Percentiles rank a stretch among this genome's conserved stretches.
These are phyloP conservation scores for Molanna angustata DNA, from an alignment of 2,888 invertebrate genomes.

Conservation along the genomic window DNA sequence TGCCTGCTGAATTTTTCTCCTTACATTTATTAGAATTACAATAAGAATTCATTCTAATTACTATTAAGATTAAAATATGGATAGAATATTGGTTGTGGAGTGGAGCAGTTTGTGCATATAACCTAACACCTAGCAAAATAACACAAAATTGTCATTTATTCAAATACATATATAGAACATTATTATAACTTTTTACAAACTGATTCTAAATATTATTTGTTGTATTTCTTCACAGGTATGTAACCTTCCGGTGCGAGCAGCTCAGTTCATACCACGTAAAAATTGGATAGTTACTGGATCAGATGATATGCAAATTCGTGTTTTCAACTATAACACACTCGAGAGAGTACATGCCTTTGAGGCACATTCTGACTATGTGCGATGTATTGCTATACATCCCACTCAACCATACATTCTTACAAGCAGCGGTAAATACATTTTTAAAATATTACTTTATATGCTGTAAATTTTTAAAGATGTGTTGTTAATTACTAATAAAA, in stretches of 20 bases:
- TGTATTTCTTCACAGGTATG: conserved; percentile 84
- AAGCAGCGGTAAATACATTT: conserved; percentile 82
- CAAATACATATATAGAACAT: no score
- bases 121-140: no score
- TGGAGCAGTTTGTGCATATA: no score
- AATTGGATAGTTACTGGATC: conserved; percentile 99
- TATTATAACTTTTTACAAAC: neutral
- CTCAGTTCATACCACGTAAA: conserved; percentile 94
- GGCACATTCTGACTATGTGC: conserved; percentile 97
- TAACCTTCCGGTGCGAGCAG: conserved; percentile 93
- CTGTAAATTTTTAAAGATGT: no score
- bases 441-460: no score
- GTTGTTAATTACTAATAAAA: no score
- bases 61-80: no score
- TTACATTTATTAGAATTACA: no score
- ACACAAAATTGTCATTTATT: no score
- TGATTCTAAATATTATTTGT: neutral
- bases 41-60: no score
- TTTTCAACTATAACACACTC: conserved; percentile 98
- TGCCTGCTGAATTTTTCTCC: no score
- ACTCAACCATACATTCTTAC: conserved; percentile 96
- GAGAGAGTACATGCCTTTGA: conserved; percentile 95
- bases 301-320: conserved; percentile 91
- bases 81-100: no score
- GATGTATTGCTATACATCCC: conserved; percentile 95